A percentile compares a stretch with the other conserved stretches of the same genome.
Evolutionary conservation across 2,888 invertebrate species (phyloP).

Genomic region (Diarsia mendica): DNA sequence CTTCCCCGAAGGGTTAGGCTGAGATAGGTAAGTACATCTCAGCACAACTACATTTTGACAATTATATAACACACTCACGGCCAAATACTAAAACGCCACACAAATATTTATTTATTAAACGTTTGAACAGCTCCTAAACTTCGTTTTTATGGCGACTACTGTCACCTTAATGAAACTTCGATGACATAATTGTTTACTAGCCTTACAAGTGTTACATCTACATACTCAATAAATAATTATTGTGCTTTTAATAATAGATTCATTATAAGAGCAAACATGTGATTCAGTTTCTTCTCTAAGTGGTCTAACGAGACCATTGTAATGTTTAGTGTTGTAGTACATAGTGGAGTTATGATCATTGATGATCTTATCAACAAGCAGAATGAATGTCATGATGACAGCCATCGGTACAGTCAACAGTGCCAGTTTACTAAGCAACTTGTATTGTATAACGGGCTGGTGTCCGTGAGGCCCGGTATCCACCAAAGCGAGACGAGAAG

Average conservation of each 20-base stretch:
- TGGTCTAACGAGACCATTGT: constrained; percentile 20
- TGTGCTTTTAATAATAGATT: constrained; percentile 36
- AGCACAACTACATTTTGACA: not conserved
- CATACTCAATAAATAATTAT: not conserved
- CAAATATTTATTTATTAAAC: too few relatives aligned
- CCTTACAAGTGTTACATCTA: constrained; percentile 16
- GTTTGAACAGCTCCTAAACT: too few relatives aligned
- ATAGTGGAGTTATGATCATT: not conserved
- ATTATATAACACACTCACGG: not conserved
- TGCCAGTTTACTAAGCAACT: not conserved
- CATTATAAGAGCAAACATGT: constrained; percentile 31
- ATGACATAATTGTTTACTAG: not conserved
- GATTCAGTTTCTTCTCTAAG: constrained; percentile 9
- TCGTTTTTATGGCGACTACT: too few relatives aligned
- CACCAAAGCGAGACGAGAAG: too few relatives aligned
- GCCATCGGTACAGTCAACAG: too few relatives aligned
- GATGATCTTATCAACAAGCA: constrained; percentile 3
- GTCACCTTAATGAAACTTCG: not conserved
- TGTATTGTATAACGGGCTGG: too few relatives aligned
- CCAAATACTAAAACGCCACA: too few relatives aligned
- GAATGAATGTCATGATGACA: not conserved
- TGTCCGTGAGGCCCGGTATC: too few relatives aligned
- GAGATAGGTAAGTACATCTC: not conserved
- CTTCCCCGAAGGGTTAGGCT: not conserved
- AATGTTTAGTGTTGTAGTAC: not conserved